Percentiles rank a stretch among this genome's conserved stretches.
Conservation (phyloP, 2,797 vertebrate genomes). For the Crenuchus spilurus region DNA sequence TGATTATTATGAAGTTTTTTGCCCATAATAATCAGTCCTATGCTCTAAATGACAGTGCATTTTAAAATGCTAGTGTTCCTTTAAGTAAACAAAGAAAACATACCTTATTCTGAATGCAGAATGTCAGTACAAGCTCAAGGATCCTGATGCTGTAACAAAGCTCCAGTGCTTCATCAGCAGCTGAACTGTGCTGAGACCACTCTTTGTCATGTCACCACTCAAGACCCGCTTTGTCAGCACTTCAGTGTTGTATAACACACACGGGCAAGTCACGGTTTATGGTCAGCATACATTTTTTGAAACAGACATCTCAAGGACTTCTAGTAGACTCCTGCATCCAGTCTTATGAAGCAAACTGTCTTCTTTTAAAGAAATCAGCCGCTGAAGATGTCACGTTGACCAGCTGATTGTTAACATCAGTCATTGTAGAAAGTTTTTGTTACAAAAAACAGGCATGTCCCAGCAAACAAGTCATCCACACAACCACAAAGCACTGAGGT, state of each 20-base stretch:
- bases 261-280: conserved; percentile 25
- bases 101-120: conserved; percentile 45
- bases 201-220: conserved; percentile 43
- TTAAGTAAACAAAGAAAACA: background rate
- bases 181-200: conserved; percentile 46
- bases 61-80: background rate
- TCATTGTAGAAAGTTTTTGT: no score
- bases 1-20: no score
- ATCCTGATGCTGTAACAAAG: conserved; percentile 50
- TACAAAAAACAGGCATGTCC: conserved; percentile 35
- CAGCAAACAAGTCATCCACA: conserved; percentile 35
- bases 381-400: conserved; percentile 68
- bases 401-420: conserved; percentile 69
- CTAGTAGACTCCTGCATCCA: conserved; percentile 29
- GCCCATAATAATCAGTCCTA: no score
- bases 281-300: conserved; percentile 20
- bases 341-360: conserved; percentile 23
- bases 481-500: conserved; percentile 22
- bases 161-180: conserved; percentile 62
- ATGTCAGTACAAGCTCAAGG: conserved; percentile 21
- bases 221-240: conserved; percentile 56
- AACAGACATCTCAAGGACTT: conserved; percentile 3
- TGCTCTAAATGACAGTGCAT: no score
- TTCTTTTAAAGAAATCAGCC: conserved; percentile 55
- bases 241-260: conserved; percentile 22